Conservation (phyloP, 2,888 invertebrate genomes). For the Chydorus sphaericus region DNA sequence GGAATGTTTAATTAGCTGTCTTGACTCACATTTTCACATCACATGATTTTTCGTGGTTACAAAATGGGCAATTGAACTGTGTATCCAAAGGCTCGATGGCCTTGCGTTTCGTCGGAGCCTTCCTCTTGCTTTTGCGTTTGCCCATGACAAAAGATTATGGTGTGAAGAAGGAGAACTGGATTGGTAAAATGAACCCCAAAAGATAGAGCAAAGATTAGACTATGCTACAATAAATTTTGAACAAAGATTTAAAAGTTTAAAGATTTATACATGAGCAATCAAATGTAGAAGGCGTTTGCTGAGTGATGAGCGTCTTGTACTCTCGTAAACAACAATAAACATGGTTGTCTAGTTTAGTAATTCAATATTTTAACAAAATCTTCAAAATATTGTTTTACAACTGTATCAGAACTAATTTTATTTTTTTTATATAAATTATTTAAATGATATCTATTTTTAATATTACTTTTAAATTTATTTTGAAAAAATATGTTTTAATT, state of each 20-base stretch:
- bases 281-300: no score
- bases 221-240: no score
- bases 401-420: no score
- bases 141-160: slow-evolving; percentile 54
- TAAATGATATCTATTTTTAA: neutral
- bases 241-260: no score
- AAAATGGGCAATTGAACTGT: slow-evolving; percentile 97
- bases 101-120: slow-evolving; percentile 89
- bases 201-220: no score
- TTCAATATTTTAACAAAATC: no score
- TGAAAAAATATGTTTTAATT: no score
- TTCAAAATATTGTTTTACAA: no score
- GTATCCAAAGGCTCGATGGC: slow-evolving; percentile 84
- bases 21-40: slow-evolving; percentile 86
- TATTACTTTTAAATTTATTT: neutral
- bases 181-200: no score
- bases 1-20: neutral
- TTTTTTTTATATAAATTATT: neutral
- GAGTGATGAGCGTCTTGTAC: neutral
- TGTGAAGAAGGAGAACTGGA: no score
- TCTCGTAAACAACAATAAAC: neutral
- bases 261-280: no score
- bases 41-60: slow-evolving; percentile 97
- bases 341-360: no score
- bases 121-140: slow-evolving; percentile 87